A percentile compares a stretch with the other conserved stretches of the same genome.
Conservation (phyloP, 92 coral and sea anemone genomes). For the Phenganax stokvisi region DNA sequence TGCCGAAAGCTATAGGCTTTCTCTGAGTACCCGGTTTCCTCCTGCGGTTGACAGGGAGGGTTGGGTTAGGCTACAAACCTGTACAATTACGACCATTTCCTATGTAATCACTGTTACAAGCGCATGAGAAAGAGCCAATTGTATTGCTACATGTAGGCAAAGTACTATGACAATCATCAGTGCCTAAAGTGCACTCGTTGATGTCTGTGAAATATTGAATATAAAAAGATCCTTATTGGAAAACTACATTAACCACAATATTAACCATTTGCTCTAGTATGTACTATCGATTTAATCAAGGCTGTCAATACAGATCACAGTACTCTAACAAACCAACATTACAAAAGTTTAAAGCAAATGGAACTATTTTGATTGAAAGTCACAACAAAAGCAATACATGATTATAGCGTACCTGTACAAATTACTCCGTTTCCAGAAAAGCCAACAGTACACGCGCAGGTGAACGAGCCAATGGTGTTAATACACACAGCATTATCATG, state of each 20-base stretch:
- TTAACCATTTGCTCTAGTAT: neutral
- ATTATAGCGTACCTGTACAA: too few species aligned
- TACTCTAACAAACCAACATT: too few species aligned
- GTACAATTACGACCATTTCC: neutral
- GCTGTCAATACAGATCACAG: too few species aligned
- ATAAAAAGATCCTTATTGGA: neutral
- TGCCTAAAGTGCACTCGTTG: conserved; percentile 1
- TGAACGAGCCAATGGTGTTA: neutral
- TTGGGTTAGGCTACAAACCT: neutral
- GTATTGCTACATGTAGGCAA: neutral
- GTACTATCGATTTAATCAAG: too few species aligned
- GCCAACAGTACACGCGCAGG: neutral
- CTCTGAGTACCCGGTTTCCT: too few species aligned
- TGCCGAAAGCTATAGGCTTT: too few species aligned
- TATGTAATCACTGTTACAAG: too few species aligned
- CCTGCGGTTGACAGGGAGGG: too few species aligned
- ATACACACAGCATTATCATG: conserved; percentile 1
- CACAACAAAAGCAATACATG: neutral
- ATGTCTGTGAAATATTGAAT: neutral
- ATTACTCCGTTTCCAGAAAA: too few species aligned
- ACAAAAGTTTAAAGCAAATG: neutral
- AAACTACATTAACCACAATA: neutral
- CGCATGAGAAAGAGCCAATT: neutral
- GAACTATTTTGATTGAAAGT: neutral
- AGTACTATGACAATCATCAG: neutral